Conservation (phyloP, 2,797 vertebrate genomes). For the Taenioides sp. region DNA sequence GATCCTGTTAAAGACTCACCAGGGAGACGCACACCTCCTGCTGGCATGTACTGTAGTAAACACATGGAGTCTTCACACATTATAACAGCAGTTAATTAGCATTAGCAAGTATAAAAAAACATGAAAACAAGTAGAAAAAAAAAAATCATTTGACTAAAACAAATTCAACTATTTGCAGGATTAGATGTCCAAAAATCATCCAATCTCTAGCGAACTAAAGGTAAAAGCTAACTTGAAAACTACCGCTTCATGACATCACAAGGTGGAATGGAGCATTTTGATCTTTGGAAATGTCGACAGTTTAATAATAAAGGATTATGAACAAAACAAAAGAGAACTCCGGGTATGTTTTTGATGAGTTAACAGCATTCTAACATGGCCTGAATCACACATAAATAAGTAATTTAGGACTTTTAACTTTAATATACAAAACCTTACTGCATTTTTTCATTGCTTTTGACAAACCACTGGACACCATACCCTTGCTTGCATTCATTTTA, state of each 20-base stretch:
- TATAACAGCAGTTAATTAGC: conserved; percentile 6
- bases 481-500: background rate
- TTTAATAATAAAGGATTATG: no score
- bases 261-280: no score
- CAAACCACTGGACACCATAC: background rate
- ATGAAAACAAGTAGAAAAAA: background rate
- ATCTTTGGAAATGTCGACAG: no score
- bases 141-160: background rate
- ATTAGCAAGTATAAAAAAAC: background rate
- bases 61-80: conserved; percentile 10
- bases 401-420: background rate
- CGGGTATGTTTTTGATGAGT: no score
- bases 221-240: no score
- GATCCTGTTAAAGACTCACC: conserved; percentile 9
- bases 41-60: background rate
- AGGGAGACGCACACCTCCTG: background rate
- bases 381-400: no score
- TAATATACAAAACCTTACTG: background rate
- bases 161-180: background rate
- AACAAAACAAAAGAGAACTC: no score
- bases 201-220: no score
- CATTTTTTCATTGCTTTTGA: background rate
- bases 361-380: no score
- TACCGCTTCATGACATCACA: no score
- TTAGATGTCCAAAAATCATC: no score